Conservation (phyloP, 2,113 vertebrate species). For the Anarrhichthys ocellatus region DNA sequence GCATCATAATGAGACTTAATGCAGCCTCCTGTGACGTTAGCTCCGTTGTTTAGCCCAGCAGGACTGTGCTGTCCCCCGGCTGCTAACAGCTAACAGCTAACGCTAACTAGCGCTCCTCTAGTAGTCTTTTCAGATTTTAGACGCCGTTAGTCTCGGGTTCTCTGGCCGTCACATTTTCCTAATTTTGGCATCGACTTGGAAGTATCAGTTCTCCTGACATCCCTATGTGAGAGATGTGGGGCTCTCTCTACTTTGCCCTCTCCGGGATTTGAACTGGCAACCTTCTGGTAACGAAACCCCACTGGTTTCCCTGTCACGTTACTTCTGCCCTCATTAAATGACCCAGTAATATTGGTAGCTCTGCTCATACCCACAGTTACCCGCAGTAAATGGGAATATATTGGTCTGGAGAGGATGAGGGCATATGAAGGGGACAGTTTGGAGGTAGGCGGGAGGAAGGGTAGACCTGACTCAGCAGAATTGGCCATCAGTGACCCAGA, state of each 20-base stretch:
- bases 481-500: constrained; percentile 27
- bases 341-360: constrained; percentile 52
- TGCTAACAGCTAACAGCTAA: no score
- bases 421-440: constrained; percentile 36
- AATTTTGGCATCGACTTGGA: background rate
- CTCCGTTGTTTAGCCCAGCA: no score
- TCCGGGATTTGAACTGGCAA: constrained; percentile 39
- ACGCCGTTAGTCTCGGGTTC: no score
- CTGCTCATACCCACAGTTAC: constrained; percentile 45
- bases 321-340: constrained; percentile 33
- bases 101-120: no score
- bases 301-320: constrained; percentile 25
- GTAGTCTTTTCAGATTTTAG: no score
- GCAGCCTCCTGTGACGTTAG: no score
- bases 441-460: background rate
- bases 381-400: constrained; percentile 60
- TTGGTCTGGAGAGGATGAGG: constrained; percentile 55
- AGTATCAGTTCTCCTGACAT: background rate
- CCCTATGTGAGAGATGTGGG: background rate
- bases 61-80: no score
- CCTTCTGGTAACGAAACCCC: background rate
- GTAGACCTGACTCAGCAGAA: constrained; percentile 68
- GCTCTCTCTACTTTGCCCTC: background rate
- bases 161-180: background rate
- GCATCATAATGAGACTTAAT: no score